A percentile compares a stretch with the other conserved stretches of the same genome.
Conservation (phyloP, 1,140 invertebrate genomes). For the Brachionus calyciflorus region DNA sequence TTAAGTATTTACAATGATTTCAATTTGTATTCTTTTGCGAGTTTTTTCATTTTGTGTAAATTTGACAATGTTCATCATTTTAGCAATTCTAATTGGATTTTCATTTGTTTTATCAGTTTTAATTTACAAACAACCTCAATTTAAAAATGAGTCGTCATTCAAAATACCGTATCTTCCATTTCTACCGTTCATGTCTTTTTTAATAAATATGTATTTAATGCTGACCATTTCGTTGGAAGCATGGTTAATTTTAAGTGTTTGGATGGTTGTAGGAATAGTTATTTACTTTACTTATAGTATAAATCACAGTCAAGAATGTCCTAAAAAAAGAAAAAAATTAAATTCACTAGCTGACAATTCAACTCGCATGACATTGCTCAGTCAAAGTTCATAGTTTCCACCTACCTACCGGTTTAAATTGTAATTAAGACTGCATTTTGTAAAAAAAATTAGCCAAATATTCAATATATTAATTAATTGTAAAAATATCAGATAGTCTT, state of each 20-base stretch:
- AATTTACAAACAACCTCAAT: conserved; percentile 54
- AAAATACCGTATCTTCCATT: conserved; percentile 56
- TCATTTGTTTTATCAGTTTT: conserved; percentile 50
- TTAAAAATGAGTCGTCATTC: conserved; percentile 53
- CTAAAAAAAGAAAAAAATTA: background rate
- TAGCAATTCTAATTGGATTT: conserved; percentile 46
- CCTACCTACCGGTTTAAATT: too few relatives aligned
- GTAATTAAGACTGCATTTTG: too few relatives aligned
- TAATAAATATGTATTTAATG: conserved; percentile 55
- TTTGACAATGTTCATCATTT: background rate
- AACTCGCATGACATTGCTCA: background rate
- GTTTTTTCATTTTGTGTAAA: background rate
- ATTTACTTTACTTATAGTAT: conserved; percentile 46
- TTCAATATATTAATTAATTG: too few relatives aligned
- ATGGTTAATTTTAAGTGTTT: conserved; percentile 57
- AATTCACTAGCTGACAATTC: background rate
- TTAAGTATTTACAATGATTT: background rate
- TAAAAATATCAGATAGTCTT: too few relatives aligned
- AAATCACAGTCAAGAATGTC: background rate
- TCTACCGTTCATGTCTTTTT: conserved; percentile 53
- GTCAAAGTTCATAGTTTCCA: background rate
- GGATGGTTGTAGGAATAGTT: conserved; percentile 52
- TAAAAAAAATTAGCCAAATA: too few relatives aligned
- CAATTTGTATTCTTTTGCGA: conserved; percentile 28
- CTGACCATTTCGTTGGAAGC: conserved; percentile 52